phyloP scores from a whole-genome alignment of 2,797 vertebrate species.

The Pithecia hirsuta region DNA sequence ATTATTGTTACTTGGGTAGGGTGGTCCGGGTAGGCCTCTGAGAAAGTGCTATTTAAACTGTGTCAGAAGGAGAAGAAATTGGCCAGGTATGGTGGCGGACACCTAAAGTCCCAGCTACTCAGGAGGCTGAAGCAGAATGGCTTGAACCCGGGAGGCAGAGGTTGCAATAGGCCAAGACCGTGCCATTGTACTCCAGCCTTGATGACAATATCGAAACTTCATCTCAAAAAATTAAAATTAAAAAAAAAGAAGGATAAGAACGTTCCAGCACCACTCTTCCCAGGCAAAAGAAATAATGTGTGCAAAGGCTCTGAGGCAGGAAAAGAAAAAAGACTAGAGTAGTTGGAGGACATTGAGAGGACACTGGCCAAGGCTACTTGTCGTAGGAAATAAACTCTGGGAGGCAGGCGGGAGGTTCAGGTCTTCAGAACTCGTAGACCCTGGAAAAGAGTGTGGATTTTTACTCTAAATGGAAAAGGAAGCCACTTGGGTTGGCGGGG shows the following conservation, averaged over 20 bases:
- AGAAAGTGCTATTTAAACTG: neutral
- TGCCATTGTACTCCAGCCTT: neutral
- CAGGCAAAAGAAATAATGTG: neutral
- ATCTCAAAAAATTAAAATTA: neutral
- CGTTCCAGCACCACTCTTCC: neutral
- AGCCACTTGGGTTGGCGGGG: neutral
- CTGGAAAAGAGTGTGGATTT: neutral
- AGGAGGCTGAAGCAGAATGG: neutral
- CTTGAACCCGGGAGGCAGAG: neutral
- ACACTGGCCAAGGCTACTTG: neutral
- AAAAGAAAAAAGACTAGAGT: neutral
- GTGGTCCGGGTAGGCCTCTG: neutral
- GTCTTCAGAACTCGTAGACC: neutral
- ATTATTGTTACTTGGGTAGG: neutral
- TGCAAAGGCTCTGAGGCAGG: neutral
- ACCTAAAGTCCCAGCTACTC: neutral
- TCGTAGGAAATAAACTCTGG: neutral
- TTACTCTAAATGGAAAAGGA: neutral
- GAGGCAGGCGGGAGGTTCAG: neutral
- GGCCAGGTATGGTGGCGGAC: neutral
- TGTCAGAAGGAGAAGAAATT: neutral
- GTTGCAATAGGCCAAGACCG: fast-evolving
- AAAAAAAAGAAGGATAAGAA: neutral
- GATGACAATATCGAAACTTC: neutral
- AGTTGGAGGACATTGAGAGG: neutral